Percentiles rank a stretch among this genome's conserved stretches.
These are phyloP conservation scores for Cryptomyrus ogoouensis DNA, from an alignment of 2,113 vertebrate genomes.

Conservation along the genomic window DNA sequence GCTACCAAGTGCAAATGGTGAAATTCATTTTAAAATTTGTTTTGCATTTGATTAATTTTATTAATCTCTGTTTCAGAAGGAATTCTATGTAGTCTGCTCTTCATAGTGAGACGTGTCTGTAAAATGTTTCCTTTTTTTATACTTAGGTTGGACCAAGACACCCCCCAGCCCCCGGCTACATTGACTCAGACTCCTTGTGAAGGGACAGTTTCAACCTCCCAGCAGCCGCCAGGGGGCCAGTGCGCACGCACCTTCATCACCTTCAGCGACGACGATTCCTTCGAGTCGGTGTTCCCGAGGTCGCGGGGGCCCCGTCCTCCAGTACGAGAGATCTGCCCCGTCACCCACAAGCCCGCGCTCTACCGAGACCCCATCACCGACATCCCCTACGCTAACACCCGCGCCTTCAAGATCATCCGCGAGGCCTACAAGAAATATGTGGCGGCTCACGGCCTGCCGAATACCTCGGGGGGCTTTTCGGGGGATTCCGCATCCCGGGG, in stretches of 20 bases:
- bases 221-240: constrained; percentile 53
- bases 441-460: constrained; percentile 82
- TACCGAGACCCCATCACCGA: constrained; percentile 93
- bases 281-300: constrained; percentile 67
- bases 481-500: constrained; percentile 52
- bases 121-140: background rate
- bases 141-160: constrained; percentile 78
- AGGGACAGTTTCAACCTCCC: constrained; percentile 22
- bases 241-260: constrained; percentile 88
- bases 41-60: background rate
- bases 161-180: constrained; percentile 31
- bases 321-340: constrained; percentile 80
- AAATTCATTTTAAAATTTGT: background rate
- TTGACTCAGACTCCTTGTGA: background rate
- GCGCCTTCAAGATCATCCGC: constrained; percentile 88
- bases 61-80: background rate
- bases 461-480: constrained; percentile 48
- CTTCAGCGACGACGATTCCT: constrained; percentile 83
- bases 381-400: constrained; percentile 82
- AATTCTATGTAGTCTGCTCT: background rate
- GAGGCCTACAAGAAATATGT: constrained; percentile 93
- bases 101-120: background rate
- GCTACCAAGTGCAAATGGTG: background rate
- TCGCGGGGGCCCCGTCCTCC: constrained; percentile 55
- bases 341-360: constrained; percentile 79